A percentile compares a stretch with the other conserved stretches of the same genome.
These are phyloP conservation scores for Carassius auratus DNA, from an alignment of 2,113 vertebrate species.

Conservation along the genomic window DNA sequence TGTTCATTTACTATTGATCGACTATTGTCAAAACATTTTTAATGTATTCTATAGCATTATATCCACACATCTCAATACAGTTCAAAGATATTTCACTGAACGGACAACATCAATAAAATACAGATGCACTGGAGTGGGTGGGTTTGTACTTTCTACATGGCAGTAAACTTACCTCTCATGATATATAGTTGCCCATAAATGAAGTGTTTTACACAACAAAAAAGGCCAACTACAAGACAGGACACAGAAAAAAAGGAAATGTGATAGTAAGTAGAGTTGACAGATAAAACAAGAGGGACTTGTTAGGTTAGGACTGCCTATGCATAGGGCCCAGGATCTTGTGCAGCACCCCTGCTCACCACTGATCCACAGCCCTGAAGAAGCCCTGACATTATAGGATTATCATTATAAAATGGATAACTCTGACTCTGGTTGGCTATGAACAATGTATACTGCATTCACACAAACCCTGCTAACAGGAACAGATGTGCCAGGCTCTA, in stretches of 20 bases:
- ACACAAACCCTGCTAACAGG: constrained; percentile 81
- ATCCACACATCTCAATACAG: not conserved
- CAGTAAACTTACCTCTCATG: constrained; percentile 92
- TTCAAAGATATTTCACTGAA: not conserved
- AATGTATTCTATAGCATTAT: not conserved
- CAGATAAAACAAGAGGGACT: constrained; percentile 46
- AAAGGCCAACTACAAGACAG: constrained; percentile 87
- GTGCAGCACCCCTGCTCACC: no score
- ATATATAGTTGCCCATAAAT: constrained; percentile 99
- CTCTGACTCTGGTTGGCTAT: not conserved
- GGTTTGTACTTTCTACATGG: not conserved
- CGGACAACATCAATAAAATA: not conserved
- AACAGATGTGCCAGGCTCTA: constrained; percentile 91
- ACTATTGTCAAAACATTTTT: not conserved
- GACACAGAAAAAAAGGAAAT: constrained; percentile 60
- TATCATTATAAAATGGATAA: not conserved
- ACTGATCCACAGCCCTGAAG: constrained; percentile 92
- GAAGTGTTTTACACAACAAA: constrained; percentile 99
- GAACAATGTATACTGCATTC: not conserved
- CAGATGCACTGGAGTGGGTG: not conserved
- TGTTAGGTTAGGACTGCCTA: no score
- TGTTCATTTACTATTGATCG: not conserved
- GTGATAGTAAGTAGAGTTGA: constrained; percentile 51
- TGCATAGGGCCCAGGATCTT: no score
- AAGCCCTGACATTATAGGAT: constrained; percentile 26